These are phyloP conservation scores for Tachina grossa DNA, from an alignment of 2,888 invertebrate genomes.

Conservation along the genomic window DNA sequence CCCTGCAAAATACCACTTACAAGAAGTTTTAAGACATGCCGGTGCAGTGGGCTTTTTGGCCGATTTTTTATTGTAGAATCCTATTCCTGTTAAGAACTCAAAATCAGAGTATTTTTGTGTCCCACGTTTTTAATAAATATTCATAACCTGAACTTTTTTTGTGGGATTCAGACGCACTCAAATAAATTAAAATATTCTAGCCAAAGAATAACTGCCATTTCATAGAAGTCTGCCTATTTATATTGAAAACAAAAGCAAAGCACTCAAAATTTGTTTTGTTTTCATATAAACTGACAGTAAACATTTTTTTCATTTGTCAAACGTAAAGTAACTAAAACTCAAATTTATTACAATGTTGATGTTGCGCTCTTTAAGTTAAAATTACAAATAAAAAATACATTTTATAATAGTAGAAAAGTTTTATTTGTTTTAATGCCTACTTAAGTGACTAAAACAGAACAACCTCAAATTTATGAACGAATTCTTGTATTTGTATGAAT, in stretches of 20 bases:
- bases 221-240: no score
- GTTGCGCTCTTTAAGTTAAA: constrained; percentile 32
- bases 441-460: background rate
- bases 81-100: no score
- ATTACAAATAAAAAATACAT: background rate
- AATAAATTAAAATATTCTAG: background rate
- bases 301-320: constrained; percentile 14
- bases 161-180: background rate
- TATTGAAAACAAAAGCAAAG: no score
- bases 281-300: no score
- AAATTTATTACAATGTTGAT: constrained; percentile 45
- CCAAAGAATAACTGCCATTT: no score
- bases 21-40: no score
- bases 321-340: constrained; percentile 23
- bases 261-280: no score
- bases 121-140: background rate
- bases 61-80: no score
- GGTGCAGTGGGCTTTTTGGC: no score
- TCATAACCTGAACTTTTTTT: background rate
- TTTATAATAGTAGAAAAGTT: background rate
- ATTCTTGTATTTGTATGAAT: background rate
- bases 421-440: constrained; percentile 13
- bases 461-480: background rate
- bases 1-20: no score
- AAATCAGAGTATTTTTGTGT: no score